Evolutionary conservation across 2,797 vertebrate genomes (phyloP), one percentile per base, ranked within the genome.

Genomic region (Pelodytes ibericus): DNA sequence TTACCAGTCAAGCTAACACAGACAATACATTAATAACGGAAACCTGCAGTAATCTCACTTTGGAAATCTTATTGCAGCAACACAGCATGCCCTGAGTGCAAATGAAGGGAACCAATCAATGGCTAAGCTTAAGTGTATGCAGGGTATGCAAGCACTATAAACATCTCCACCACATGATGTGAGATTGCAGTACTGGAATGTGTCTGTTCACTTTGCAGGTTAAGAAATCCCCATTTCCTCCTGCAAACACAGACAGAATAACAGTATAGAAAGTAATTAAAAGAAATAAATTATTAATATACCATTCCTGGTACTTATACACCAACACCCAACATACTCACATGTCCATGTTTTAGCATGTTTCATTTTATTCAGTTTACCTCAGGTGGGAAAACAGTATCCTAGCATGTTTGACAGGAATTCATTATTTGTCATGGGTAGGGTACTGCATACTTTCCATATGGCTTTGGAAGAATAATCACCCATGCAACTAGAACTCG

Each of bases 21-120:
- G 69, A 78, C 60, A 62, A 62, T 72, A 73, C 70, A 73, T 72
- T 78, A 78, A 78, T 78, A 78, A 73, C 60, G 56, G 56, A 78
- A 67, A 62, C 70, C 76, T 73, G 57, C 70, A 78, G 76, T 73
- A 78, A 68, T 73, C 70, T 63, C 10, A 57, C 36, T 61, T 49
- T 62, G 63, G 63, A 56, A 68, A 56, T 62, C 70, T 49, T 61
- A 62, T 27, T 67, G 62, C 63, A 73, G 70, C 53, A 67, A 61
- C 75, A 62, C 70, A 56, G 63, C 70, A 78, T 72, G 76, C 30
- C 44, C 25, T 72, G 76, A 78, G 76, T 78, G 70, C 70, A 78
- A 73, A 78, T 73, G 65, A 73, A 78, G 44, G 41, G 10, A 73
- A 73, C 2, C 33, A 72, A 78, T 78, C 76, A 78, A 78, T 73